Conservation (phyloP, 2,113 vertebrate genomes). For the Bufo gargarizans region DNA sequence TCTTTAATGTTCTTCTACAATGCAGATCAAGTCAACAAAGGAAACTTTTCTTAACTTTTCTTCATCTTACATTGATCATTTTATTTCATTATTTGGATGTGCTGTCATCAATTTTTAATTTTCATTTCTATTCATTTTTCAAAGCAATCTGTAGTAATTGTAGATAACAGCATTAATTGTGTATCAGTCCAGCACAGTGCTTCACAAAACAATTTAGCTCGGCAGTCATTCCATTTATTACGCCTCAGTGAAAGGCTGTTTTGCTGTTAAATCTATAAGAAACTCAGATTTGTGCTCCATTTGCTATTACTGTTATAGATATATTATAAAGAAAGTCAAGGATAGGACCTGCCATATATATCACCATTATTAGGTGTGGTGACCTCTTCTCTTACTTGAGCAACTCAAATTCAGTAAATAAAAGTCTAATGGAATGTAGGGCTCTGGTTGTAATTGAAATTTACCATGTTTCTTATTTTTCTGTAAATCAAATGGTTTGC, state of each 20-base stretch:
- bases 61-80: slow-evolving; percentile 18
- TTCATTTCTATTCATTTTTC: not conserved
- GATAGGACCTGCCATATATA: slow-evolving; percentile 9
- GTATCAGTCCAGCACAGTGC: not conserved
- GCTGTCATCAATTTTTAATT: not conserved
- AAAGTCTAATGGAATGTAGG: not conserved
- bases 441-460: not conserved
- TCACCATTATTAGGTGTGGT: not conserved
- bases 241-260: not conserved
- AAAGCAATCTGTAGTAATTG: not conserved
- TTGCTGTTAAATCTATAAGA: not conserved
- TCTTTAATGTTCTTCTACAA: not conserved
- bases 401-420: not conserved
- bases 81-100: not conserved
- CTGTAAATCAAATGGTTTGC: not conserved
- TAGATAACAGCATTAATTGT: not conserved
- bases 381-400: not conserved
- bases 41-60: not conserved
- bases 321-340: slow-evolving; percentile 19
- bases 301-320: not conserved
- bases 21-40: not conserved
- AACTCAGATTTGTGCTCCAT: not conserved
- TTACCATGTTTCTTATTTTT: not conserved
- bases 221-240: not conserved
- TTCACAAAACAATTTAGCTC: not conserved